Base-by-base conservation (phyloP, 2,888 invertebrate species). In the Apeira syringaria region DNA sequence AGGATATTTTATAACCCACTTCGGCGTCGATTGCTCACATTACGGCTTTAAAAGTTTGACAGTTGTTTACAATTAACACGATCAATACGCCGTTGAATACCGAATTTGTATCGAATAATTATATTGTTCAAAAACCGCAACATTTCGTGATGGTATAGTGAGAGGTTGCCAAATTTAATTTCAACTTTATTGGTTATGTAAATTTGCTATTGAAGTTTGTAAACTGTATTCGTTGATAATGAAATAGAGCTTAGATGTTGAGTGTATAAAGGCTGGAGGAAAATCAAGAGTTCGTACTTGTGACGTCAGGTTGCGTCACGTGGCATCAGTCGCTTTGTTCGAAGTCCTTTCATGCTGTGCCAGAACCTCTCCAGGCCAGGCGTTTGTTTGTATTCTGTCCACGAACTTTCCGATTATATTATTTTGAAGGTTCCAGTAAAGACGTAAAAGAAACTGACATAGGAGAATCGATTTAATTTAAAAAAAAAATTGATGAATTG, bases 381-480 rank as follows among this genome's bases (percentile, higher is more conserved):
- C 81, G 77, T 86, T 85, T 82, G 78, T 85, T 85, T 82, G 78
- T 85, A 85, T 86, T 85, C 81, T 71, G 80, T 82, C 77, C 85
- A 80, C 85, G 83, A 81, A 84, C 78, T 78, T 77, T 74, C 63
- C 68, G 84, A 82, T 85, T 87, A 83, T 79, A 80, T 86, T 86
- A 86, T 84, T 80, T 75, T 67, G 70, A 71, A 68, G 68, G 74
- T 68, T 68, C 62, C 67, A 66, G 72, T 80, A 77, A 74, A 80
- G 66, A 78, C 74, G 74, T 69, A 68, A 68, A 74, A 66, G 71
- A 76, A 80, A 80, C 78, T 80, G 83, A 83, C 85, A 83, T 84
- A 83, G 74, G 78, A 77, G 73, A 7, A 17, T 17, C 17, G 4
- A 5, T 17, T 17, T 17, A 5, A 6, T 17, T 17, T 17, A 17